Evolutionary conservation across 1,140 invertebrate genomes (phyloP).

Genomic region (Ruditapes philippinarum): DNA sequence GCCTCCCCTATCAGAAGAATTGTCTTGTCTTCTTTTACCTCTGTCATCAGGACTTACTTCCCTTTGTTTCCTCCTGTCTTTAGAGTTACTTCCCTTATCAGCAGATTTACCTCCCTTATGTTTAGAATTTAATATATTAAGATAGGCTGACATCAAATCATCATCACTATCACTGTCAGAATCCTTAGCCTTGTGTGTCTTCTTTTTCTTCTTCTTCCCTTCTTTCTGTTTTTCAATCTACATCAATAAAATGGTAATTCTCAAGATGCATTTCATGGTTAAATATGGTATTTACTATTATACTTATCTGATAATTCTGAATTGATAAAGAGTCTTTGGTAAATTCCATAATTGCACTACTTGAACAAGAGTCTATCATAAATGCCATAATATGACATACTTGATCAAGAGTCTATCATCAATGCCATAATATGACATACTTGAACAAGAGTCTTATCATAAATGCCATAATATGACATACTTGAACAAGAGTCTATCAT

Average conservation of each 20-base stretch:
- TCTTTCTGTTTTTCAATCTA: conserved; percentile 59
- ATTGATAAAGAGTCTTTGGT: too few relatives aligned
- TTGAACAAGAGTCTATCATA: too few relatives aligned
- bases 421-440: too few relatives aligned
- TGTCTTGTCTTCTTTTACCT: not conserved
- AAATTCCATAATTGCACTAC: too few relatives aligned
- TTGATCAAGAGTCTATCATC: too few relatives aligned
- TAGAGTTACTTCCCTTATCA: conserved; percentile 15
- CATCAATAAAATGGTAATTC: not conserved
- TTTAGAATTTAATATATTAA: conserved; percentile 58
- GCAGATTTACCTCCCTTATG: conserved; percentile 41
- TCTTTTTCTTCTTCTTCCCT: conserved; percentile 44
- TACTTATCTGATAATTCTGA: too few relatives aligned
- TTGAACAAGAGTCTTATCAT: too few relatives aligned
- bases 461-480: too few relatives aligned
- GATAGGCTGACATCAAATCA: conserved; percentile 61
- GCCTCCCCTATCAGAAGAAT: not conserved
- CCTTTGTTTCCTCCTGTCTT: conserved; percentile 25
- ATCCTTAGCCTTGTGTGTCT: conserved; percentile 8
- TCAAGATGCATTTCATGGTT: too few relatives aligned
- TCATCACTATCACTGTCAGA: conserved; percentile 58
- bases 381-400: too few relatives aligned
- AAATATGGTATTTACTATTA: too few relatives aligned
- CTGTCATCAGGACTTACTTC: conserved; percentile 1
- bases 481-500: too few relatives aligned